Base-by-base conservation (phyloP, 2,888 invertebrate genomes). In the Lithosia quadra region DNA sequence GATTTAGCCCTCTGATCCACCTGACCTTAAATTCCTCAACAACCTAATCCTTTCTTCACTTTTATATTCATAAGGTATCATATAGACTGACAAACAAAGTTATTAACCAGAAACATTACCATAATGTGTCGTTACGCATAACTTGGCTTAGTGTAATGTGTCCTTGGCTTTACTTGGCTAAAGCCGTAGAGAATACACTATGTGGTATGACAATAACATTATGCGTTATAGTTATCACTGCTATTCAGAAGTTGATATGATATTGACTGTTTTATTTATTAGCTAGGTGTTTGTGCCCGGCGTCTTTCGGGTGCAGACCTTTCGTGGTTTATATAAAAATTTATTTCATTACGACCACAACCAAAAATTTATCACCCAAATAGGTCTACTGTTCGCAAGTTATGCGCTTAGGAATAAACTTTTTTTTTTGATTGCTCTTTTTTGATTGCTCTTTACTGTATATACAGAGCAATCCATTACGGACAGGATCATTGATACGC, bases 101-200 rank as follows among this genome's bases (percentile, higher is more conserved):
- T 64, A 73, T 73, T 71, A 61, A 68, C 56, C 34, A 28, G 39
- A 59, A 18, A 67, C 34, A 69, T 73, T 71, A 73, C 9, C 71
- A 68, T 73, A 73, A 73, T 63, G 68, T 58, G 67, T 53, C 57
- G 61, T 65, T 68, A 65, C 53, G 65, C 55, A 60, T 53, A 68
- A 22, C 65, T 34, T 22, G 49, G 69, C 57, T 69, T 56, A 24
- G 18, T 62, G 49, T 69, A 65, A 69, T 62, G 69, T 65, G 33
- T 61, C 60, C 43, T 49, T 39, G 56, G 60, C 22, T 62, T 65
- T 58, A 69, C 43, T 34, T 22, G 33, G 11, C 22, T 57, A n/a
- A 66, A 66, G 57, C 61, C 55, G 39, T 33, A 28, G 61, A 24
- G 22, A 22, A 28, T 24, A 56, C 7, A 61, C n/a, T 39, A 55